Conservation (phyloP, 2,888 invertebrate species). For the Nasonia oneida region DNA sequence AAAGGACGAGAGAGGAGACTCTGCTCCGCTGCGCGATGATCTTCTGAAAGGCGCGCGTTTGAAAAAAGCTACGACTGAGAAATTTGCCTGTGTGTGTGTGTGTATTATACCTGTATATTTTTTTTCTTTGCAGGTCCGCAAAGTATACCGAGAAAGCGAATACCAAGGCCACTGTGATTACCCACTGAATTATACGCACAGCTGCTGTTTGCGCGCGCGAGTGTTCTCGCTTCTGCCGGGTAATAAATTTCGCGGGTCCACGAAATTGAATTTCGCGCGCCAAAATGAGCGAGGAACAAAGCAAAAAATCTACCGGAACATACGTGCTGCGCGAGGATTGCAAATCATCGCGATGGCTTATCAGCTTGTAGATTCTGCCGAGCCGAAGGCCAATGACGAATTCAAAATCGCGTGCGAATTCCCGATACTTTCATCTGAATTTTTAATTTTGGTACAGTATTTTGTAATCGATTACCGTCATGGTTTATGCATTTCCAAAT, state of each 20-base stretch:
- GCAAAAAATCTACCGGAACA: background rate
- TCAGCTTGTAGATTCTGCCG: background rate
- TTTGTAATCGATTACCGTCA: too few relatives aligned
- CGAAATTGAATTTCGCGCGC: background rate
- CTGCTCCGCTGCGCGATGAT: background rate
- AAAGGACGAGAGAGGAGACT: constrained; percentile 1
- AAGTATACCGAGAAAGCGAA: constrained; percentile 8
- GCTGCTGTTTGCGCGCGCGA: background rate
- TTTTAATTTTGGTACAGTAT: background rate
- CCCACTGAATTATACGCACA: background rate
- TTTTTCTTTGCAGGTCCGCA: constrained; percentile 3
- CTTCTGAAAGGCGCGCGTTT: background rate
- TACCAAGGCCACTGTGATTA: constrained; percentile 18
- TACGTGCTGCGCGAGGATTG: background rate
- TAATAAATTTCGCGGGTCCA: background rate
- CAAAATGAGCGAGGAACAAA: background rate
- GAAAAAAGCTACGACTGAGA: constrained; percentile 18
- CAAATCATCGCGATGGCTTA: background rate
- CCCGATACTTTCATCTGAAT: background rate
- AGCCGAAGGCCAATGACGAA: background rate
- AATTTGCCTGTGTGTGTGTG: background rate
- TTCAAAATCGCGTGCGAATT: background rate
- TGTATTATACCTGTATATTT: background rate
- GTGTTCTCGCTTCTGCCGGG: background rate
- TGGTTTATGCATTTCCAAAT: too few relatives aligned